These are phyloP conservation scores for Perizoma flavofasciatum DNA, from an alignment of 2,888 invertebrate species.

Conservation along the genomic window DNA sequence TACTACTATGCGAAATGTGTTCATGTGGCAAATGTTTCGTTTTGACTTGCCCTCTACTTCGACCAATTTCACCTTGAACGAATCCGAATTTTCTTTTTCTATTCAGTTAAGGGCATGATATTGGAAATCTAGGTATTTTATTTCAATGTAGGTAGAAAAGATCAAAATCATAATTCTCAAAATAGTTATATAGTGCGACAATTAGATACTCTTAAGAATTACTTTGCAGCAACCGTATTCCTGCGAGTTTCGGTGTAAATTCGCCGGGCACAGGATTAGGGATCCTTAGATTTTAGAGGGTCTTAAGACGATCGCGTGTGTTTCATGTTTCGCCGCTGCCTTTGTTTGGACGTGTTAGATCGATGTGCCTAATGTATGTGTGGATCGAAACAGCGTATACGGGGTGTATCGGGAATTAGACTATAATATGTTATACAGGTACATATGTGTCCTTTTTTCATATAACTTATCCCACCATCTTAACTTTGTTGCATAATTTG, in stretches of 20 bases:
- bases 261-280: constrained; percentile 28
- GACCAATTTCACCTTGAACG: too few relatives aligned
- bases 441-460: too few relatives aligned
- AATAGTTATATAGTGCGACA: constrained; percentile 7
- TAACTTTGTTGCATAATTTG: too few relatives aligned
- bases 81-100: too few relatives aligned
- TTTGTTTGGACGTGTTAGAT: constrained; percentile 79
- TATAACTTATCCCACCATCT: too few relatives aligned
- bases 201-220: constrained; percentile 1
- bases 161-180: constrained; percentile 1
- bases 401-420: constrained; percentile 6
- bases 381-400: constrained; percentile 68
- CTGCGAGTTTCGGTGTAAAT: constrained; percentile 23
- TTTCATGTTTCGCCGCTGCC: constrained; percentile 67
- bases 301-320: constrained; percentile 75
- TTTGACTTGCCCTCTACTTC: too few relatives aligned
- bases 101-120: too few relatives aligned
- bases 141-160: too few relatives aligned
- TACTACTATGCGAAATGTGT: too few relatives aligned
- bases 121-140: too few relatives aligned
- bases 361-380: constrained; percentile 80
- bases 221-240: constrained; percentile 9
- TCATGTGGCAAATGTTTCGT: too few relatives aligned
- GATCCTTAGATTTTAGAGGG: constrained; percentile 46
- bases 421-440: too few relatives aligned